phyloP scores from a whole-genome alignment of 2,888 invertebrate species.

The Nomada goodeniana region DNA sequence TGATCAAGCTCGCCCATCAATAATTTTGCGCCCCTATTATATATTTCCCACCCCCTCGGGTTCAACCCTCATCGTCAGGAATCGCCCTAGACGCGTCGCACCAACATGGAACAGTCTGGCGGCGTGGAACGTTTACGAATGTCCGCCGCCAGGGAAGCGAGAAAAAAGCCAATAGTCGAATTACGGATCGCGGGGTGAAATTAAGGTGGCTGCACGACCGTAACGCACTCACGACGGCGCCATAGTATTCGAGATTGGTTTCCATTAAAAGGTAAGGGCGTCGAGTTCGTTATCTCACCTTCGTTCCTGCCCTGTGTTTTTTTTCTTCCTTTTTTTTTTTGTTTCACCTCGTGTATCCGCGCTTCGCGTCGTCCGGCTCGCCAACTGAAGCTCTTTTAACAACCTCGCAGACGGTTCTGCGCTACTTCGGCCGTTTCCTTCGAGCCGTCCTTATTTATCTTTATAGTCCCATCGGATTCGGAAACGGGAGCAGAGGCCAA shows the following conservation, averaged over 20 bases:
- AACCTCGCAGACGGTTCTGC: conserved; percentile 37
- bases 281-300: conserved; percentile 28
- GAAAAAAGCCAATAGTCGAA: conserved; percentile 28
- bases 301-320: background rate
- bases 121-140: no score
- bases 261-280: conserved; percentile 30
- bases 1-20: no score
- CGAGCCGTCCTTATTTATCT: conserved; percentile 67
- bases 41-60: no score
- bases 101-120: no score
- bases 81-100: background rate
- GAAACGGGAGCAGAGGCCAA: conserved; percentile 52
- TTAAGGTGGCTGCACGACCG: conserved; percentile 10
- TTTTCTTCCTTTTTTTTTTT: background rate
- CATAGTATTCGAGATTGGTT: conserved; percentile 33
- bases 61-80: background rate
- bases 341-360: no score
- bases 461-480: conserved; percentile 70
- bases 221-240: conserved; percentile 18
- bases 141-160: background rate
- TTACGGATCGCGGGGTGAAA: conserved; percentile 18
- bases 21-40: no score
- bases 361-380: background rate
- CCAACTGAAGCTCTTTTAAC: conserved; percentile 48
- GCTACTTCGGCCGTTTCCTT: conserved; percentile 45